These are phyloP conservation scores for Brachionus sp. DNA, from an alignment of 1,140 invertebrate species.

Conservation along the genomic window DNA sequence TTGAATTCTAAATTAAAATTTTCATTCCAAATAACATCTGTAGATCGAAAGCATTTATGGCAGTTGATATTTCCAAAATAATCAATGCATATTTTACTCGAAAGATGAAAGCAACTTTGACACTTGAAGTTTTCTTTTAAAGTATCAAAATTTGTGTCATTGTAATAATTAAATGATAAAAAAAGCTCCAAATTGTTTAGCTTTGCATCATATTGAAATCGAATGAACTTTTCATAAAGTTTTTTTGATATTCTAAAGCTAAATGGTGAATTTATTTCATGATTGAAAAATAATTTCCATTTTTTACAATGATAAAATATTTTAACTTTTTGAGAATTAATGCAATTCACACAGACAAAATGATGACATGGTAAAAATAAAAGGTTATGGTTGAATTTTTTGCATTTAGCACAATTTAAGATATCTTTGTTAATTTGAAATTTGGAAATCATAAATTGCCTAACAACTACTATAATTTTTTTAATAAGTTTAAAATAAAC, in stretches of 20 bases:
- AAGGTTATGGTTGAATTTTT: neutral
- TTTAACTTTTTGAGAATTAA: neutral
- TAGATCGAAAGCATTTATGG: neutral
- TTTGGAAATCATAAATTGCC: conserved; percentile 19
- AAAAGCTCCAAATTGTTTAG: neutral
- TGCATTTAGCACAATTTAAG: conserved; percentile 6
- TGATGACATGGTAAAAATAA: neutral
- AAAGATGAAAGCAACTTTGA: neutral
- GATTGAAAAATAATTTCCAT: conserved; percentile 16
- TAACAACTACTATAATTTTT: neutral
- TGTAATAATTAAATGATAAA: neutral
- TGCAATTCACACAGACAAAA: neutral
- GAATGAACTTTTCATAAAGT: neutral
- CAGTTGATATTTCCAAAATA: neutral
- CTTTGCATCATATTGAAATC: neutral
- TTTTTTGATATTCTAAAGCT: neutral
- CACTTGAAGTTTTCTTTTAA: neutral
- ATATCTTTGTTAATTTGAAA: neutral
- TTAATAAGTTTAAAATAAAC: neutral
- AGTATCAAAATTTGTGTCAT: neutral
- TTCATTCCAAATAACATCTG: neutral
- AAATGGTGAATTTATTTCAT: neutral
- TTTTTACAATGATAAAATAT: conserved; percentile 19
- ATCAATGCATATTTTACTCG: neutral
- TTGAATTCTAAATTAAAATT: neutral